phyloP scores from a whole-genome alignment of 2,113 vertebrate species.

The Anser cygnoides region DNA sequence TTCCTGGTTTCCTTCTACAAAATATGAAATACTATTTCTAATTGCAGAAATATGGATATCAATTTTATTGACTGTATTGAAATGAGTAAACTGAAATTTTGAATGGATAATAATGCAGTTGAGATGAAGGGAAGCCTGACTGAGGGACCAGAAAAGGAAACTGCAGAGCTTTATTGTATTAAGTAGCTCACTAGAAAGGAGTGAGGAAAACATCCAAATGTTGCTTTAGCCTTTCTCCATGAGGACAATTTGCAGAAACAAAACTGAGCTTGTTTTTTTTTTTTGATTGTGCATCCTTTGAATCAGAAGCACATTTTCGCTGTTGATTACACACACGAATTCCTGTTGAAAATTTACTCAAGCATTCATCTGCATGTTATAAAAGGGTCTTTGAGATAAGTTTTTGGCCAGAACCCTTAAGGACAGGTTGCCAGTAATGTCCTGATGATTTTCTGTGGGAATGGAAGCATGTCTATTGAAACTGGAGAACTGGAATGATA shows the following conservation, averaged over 20 bases:
- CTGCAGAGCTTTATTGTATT: no score
- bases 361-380: background rate
- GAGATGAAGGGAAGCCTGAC: background rate
- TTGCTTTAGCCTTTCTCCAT: background rate
- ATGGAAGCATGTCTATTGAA: background rate
- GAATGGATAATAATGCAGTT: background rate
- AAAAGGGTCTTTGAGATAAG: background rate
- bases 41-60: background rate
- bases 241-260: background rate
- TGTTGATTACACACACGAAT: background rate
- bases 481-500: background rate
- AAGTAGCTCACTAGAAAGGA: background rate
- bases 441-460: background rate
- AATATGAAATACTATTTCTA: background rate
- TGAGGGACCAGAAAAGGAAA: background rate
- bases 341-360: background rate
- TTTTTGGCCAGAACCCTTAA: background rate
- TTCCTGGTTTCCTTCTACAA: background rate
- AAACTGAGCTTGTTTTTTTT: background rate
- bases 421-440: background rate
- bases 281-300: background rate
- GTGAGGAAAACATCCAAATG: background rate
- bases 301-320: background rate
- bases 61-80: background rate
- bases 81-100: background rate